phyloP scores from a whole-genome alignment of 2,797 vertebrate species.

The Megaceryle alcyon region DNA sequence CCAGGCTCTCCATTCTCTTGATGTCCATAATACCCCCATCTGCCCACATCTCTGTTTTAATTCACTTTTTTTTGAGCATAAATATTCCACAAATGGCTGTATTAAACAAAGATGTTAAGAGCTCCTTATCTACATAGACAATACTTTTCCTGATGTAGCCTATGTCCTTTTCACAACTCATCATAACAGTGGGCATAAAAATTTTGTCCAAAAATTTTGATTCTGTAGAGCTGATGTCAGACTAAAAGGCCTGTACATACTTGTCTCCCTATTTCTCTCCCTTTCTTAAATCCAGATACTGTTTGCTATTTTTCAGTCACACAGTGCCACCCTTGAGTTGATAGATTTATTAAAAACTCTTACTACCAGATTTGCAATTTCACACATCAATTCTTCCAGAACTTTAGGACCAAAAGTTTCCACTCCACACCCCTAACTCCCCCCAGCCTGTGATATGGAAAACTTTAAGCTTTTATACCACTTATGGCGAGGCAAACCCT shows the following conservation, averaged over 20 bases:
- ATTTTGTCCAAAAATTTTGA: neutral
- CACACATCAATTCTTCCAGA: conserved; percentile 69
- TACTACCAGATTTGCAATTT: conserved; percentile 73
- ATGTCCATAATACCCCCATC: neutral
- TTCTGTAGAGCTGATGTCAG: neutral
- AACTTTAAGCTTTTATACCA: neutral
- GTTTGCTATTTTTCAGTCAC: conserved; percentile 54
- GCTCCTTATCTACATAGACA: neutral
- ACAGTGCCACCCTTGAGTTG: conserved; percentile 69
- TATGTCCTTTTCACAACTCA: neutral
- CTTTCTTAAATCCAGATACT: conserved; percentile 31
- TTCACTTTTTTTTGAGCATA: neutral
- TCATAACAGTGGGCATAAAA: neutral
- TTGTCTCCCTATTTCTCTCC: neutral
- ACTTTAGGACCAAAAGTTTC: conserved; percentile 62
- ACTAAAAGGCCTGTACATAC: neutral
- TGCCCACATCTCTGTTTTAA: neutral
- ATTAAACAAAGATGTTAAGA: neutral
- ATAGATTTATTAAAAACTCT: conserved; percentile 71
- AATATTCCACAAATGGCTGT: neutral
- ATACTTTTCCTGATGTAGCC: neutral
- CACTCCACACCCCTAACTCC: neutral
- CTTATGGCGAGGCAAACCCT: neutral
- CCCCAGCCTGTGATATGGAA: neutral
- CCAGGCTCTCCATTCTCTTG: neutral